Conservation (phyloP, 92 coral and sea anemone species). For the Phenganax marumi region DNA sequence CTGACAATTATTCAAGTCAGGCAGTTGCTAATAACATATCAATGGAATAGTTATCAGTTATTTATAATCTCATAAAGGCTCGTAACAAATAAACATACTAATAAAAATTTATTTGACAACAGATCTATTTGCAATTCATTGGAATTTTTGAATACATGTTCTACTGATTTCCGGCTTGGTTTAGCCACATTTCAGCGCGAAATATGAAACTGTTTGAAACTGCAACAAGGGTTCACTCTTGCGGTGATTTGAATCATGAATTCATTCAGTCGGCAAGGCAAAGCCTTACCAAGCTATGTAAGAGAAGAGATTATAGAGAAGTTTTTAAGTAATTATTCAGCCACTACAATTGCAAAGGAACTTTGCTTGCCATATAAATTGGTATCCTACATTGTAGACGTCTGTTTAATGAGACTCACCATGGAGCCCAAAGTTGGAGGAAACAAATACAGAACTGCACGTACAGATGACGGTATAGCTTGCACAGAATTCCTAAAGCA, state of each 20-base stretch:
- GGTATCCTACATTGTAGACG: slow-evolving; percentile 38
- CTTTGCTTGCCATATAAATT: not conserved
- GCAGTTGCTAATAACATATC: too few species aligned
- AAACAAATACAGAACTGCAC: slow-evolving; percentile 47
- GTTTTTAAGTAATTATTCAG: not conserved
- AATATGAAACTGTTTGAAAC: too few species aligned
- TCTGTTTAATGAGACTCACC: slow-evolving; percentile 22
- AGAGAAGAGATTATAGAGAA: not conserved
- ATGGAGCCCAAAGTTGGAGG: slow-evolving; percentile 55
- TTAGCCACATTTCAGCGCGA: too few species aligned
- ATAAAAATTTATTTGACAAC: too few species aligned
- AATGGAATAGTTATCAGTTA: too few species aligned
- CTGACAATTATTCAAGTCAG: too few species aligned
- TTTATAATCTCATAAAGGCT: too few species aligned
- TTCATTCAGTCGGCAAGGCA: slow-evolving; percentile 1
- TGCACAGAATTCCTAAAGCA: slow-evolving; percentile 30
- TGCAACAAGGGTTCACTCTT: too few species aligned
- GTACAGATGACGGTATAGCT: slow-evolving; percentile 53
- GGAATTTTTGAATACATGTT: too few species aligned
- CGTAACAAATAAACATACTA: too few species aligned
- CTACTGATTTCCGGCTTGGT: too few species aligned
- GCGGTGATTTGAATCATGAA: not conserved
- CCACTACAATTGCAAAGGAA: slow-evolving; percentile 15
- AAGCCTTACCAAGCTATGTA: not conserved
- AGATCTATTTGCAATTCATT: too few species aligned